Base-by-base conservation (phyloP, 2,797 vertebrate genomes). In the Prionace glauca region DNA sequence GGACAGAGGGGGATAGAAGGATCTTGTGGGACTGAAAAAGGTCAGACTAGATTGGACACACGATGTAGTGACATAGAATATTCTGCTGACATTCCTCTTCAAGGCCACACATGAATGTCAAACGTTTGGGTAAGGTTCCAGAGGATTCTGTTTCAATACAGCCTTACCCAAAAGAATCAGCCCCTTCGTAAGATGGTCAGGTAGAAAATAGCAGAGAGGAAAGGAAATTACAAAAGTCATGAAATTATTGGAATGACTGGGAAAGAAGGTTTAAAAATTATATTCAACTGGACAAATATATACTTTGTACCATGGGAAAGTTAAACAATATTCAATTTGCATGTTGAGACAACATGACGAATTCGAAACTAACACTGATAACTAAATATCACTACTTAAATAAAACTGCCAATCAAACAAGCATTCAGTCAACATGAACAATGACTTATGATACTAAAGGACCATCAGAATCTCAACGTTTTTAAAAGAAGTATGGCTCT, bases 401-500 rank as follows among this genome's bases (percentile, higher is more conserved):
- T n/a, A 14, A 77, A 95, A 95, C 71, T 60, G 29, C 29, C 69
- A 95, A 77, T 94, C 36, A 94, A 72, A 95, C 14, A 95, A 56
- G 41, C 56, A 95, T 71, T 95, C 41, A 77, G 41, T 95, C 93
- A 95, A 95, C 69, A 74, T 60, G 45, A 95, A 56, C 71, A 65
- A 65, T 65, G 62, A 65, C 62, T 56, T 69, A 69, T 72, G 22
- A 29, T 8, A 72, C 26, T 72, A 29, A 72, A 72, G 32, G 26
- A 26, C 10, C 26, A 32, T 74, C 72, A 74, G 29, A 29, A 12
- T 1, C 10, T 11, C 1, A 74, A 29, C 8, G 10, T 32, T 74
- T 74, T 74, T 74, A 74, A 74, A 32, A 74, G 72, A 32, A 32
- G 72, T 32, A 26, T 72, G 29, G 12, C 26, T 32, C 29, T 74